Conservation (phyloP, 2,797 vertebrate genomes). For the Hydrolagus colliei region DNA sequence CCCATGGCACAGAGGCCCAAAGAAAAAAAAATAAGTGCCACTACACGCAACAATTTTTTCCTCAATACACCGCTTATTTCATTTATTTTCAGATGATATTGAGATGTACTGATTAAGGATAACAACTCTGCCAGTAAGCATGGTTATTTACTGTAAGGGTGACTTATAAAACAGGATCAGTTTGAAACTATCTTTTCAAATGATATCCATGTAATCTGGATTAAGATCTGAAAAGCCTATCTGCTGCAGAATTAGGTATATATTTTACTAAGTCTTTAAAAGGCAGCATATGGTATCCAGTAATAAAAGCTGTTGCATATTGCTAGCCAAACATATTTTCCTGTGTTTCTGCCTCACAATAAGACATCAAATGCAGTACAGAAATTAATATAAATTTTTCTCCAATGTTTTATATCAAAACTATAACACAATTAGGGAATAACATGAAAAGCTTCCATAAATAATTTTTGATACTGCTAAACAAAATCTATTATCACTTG, state of each 20-base stretch:
- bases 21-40: constrained; percentile 15
- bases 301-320: not conserved
- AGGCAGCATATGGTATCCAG: not conserved
- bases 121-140: not conserved
- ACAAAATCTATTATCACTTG: not conserved
- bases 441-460: not conserved
- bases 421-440: not conserved
- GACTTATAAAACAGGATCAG: not conserved
- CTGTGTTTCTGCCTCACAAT: not conserved
- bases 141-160: not conserved
- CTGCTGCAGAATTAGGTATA: not conserved
- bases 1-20: constrained; percentile 19
- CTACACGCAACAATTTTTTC: constrained; percentile 16
- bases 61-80: constrained; percentile 17
- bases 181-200: constrained; percentile 3
- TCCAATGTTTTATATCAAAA: not conserved
- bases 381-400: not conserved
- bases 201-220: constrained; percentile 6
- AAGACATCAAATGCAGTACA: not conserved
- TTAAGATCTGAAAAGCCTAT: not conserved
- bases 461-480: not conserved
- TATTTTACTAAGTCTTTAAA: not conserved
- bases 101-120: not conserved
- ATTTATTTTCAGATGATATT: constrained; percentile 2
- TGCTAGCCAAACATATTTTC: not conserved